phyloP scores from a whole-genome alignment of 37 sponge, comb jelly and placozoan species.

The Ianthella basta region DNA sequence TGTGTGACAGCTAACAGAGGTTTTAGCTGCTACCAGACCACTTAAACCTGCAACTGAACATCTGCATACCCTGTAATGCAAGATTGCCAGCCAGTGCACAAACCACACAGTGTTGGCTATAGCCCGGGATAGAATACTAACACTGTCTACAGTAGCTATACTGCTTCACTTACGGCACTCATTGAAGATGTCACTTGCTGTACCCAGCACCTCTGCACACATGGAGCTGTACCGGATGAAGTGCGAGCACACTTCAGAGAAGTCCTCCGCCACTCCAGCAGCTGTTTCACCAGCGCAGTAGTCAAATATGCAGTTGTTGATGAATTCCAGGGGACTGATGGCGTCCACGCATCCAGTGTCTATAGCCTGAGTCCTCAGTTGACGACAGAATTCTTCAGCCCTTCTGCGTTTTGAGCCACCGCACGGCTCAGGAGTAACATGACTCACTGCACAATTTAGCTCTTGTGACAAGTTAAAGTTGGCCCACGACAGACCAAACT shows the following conservation, averaged over 20 bases:
- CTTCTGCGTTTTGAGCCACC: background rate
- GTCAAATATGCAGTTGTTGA: slow-evolving; percentile 5
- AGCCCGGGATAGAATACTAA: no score
- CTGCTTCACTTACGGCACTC: background rate
- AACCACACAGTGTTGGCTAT: no score
- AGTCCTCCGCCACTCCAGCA: background rate
- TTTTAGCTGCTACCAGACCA: no score
- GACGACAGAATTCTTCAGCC: background rate
- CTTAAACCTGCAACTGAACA: no score
- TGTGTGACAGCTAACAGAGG: no score
- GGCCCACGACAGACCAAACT: background rate
- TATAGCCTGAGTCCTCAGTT: background rate
- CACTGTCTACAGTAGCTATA: no score
- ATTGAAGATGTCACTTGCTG: background rate
- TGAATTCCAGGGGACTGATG: background rate
- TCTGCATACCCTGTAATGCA: no score
- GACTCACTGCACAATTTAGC: background rate
- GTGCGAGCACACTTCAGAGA: background rate
- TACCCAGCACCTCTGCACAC: background rate
- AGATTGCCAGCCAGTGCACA: no score
- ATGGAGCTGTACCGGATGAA: background rate
- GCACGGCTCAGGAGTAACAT: background rate
- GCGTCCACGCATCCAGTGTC: background rate
- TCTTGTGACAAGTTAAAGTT: background rate
- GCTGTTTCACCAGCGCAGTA: background rate